Conservation (phyloP, 2,888 invertebrate genomes). For the Poecilobothrus nobilitatus region DNA sequence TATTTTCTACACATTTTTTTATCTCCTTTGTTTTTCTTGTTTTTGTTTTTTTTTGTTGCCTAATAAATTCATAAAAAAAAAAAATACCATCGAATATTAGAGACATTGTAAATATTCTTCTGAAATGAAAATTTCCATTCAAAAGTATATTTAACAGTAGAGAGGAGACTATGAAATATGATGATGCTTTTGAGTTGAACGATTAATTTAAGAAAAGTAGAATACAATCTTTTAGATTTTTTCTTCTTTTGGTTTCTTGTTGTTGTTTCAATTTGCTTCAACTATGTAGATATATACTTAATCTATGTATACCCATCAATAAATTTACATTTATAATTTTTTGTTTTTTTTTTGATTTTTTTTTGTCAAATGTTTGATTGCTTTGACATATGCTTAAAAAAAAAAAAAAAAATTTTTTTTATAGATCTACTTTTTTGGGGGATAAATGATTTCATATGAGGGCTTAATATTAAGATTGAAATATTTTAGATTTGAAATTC, state of each 20-base stretch:
- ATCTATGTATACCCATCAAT: not conserved
- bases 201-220: not conserved
- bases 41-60: not conserved
- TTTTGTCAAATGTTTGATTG: not conserved
- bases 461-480: not conserved
- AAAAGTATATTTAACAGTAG: not conserved
- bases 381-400: not conserved
- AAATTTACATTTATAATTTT: not conserved
- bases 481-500: too few relatives aligned
- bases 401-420: not conserved
- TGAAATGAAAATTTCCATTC: not conserved
- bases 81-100: not conserved
- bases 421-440: not conserved
- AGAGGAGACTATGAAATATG: not conserved
- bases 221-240: not conserved
- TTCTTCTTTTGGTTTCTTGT: too few relatives aligned
- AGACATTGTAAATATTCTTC: too few relatives aligned
- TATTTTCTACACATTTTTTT: not conserved
- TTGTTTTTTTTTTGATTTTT: not conserved
- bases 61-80: conserved; percentile 2
- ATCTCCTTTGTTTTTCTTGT: not conserved
- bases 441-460: not conserved
- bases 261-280: too few relatives aligned
- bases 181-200: not conserved
- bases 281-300: too few relatives aligned